Conservation (phyloP, 1,140 invertebrate species). For the Formica selysi region DNA sequence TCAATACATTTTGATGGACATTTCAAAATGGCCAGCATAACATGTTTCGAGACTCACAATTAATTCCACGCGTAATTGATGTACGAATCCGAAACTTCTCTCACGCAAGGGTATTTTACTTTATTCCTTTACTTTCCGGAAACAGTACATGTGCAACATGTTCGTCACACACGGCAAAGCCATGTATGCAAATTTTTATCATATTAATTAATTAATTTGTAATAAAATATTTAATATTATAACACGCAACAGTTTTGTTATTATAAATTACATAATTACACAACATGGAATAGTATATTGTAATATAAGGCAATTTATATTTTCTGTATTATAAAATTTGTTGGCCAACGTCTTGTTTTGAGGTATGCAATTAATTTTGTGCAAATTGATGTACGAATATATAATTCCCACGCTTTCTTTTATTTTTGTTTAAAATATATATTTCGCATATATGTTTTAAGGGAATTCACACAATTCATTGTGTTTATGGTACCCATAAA, state of each 20-base stretch:
- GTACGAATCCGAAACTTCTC: constrained; percentile 25
- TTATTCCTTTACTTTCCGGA: constrained; percentile 7
- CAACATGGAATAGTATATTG: not conserved
- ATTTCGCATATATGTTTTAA: no score
- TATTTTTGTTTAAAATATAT: not conserved
- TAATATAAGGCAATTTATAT: not conserved
- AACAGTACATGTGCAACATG: constrained; percentile 14
- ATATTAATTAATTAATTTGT: constrained; percentile 1
- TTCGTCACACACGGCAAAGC: not conserved
- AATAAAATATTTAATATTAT: constrained; percentile 6
- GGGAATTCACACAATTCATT: not conserved
- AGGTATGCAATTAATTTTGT: not conserved
- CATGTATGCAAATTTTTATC: not conserved
- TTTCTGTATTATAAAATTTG: not conserved
- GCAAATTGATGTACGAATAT: not conserved
- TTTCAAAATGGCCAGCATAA: not conserved
- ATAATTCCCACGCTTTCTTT: not conserved
- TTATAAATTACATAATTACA: constrained; percentile 9
- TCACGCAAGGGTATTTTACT: constrained; percentile 43
- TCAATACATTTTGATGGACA: not conserved
- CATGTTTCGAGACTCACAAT: constrained; percentile 24
- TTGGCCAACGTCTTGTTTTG: not conserved
- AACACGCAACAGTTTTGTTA: not conserved
- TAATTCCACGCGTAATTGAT: constrained; percentile 43
- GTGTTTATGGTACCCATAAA: constrained; percentile 33